Evolutionary conservation across 2,113 vertebrate genomes (phyloP), one percentile per base, ranked within the genome.

Genomic region (Cheilinus undulatus): DNA sequence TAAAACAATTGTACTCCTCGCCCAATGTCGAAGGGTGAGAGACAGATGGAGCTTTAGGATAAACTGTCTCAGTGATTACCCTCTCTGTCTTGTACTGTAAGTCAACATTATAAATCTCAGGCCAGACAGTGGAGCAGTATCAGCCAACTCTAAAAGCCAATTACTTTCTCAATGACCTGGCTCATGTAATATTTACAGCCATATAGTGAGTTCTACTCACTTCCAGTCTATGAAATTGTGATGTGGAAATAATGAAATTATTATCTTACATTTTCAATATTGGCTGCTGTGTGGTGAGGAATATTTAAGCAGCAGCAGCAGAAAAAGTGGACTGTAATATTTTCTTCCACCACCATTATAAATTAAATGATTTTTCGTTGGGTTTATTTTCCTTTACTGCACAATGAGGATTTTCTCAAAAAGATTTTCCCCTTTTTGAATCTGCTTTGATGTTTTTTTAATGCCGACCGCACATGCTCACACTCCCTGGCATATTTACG

Each of bases 51-150:
- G 76, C 78, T 84, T 73, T 43, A 42, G 87, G 79, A 88, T 65
- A 82, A 84, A 86, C 69, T 84, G 82, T 88, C 82, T 77, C 73
- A 27, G 67, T 87, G 83, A 89, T 89, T 86, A 88, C 73, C 83
- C 77, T 78, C 82, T 80, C 72, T 78, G 76, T 88, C 87, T 84
- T 78, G 69, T 88, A 84, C 86, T 82, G 79, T 87, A 81, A 87
- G 82, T 86, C 86, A 91, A 91, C 91, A 91, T 82, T 88, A 85
- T 89, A 88, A 80, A 91, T 91, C 85, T 91, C 56, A 30, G 64
- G 38, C 2, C 72, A 86, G 72, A 86, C 74, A 80, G 70, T 61
- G 65, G 67, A 61, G 76, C 70, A 75, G 64, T 80, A 86, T 80
- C 80, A 60, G 87, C 79, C 78, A 87, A 78, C 74, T 86, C 82